A percentile compares a stretch with the other conserved stretches of the same genome.
Evolutionary conservation across 1,140 invertebrate genomes (phyloP).

Genomic region (Dryas iulia): DNA sequence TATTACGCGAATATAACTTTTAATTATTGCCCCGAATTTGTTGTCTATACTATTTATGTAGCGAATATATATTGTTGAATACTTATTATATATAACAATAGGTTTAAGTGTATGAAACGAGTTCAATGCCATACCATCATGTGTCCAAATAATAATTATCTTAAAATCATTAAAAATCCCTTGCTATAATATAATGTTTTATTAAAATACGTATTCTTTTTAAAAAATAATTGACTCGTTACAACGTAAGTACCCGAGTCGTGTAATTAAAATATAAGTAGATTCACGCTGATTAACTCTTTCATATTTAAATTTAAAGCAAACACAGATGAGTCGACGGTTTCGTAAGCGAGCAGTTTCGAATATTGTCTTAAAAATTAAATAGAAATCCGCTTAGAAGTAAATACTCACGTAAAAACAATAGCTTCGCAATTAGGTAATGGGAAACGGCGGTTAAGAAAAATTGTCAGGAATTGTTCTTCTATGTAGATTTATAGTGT

Average conservation of each 20-base stretch:
- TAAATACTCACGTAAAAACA: slow-evolving; percentile 62
- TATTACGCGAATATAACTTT: slow-evolving; percentile 47
- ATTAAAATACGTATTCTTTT: not conserved
- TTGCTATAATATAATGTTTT: not conserved
- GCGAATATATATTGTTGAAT: too few relatives aligned
- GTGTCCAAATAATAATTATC: not conserved
- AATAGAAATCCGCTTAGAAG: slow-evolving; percentile 65
- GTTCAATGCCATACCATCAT: not conserved
- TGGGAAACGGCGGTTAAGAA: slow-evolving; percentile 50
- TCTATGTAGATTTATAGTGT: not conserved
- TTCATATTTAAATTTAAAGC: slow-evolving; percentile 23
- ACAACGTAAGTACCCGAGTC: slow-evolving; percentile 8
- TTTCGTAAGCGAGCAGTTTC: slow-evolving; percentile 44
- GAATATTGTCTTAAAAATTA: slow-evolving; percentile 55
- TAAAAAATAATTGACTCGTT: slow-evolving; percentile 6
- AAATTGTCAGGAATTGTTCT: not conserved
- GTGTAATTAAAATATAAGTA: slow-evolving; percentile 26
- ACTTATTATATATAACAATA: not conserved
- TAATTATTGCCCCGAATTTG: slow-evolving; percentile 43
- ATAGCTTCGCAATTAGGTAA: slow-evolving; percentile 71
- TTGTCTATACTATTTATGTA: slow-evolving; percentile 6
- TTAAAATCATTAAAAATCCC: not conserved
- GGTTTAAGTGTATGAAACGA: not conserved
- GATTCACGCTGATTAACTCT: slow-evolving; percentile 22
- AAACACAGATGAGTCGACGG: slow-evolving; percentile 33